A percentile compares a stretch with the other conserved stretches of the same genome.
Conservation (phyloP, 2,888 invertebrate species). For the Cheilosia pagana region DNA sequence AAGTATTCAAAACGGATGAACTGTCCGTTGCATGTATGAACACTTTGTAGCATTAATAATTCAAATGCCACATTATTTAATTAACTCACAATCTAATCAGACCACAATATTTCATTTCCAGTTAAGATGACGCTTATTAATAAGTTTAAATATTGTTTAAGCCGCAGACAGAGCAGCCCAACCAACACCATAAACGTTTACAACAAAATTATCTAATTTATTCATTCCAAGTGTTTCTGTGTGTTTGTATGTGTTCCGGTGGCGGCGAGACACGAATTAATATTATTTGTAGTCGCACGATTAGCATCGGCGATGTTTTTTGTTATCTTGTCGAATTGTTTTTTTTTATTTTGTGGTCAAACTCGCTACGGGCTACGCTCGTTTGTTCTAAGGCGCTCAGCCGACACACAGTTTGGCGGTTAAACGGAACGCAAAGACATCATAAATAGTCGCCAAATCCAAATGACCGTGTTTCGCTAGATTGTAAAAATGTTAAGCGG, state of each 20-base stretch:
- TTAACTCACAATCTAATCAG: constrained; percentile 32
- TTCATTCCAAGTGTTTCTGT: neutral
- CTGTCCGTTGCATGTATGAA: too few species aligned
- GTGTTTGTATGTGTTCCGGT: neutral
- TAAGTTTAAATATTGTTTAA: constrained; percentile 20
- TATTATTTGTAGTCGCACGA: constrained; percentile 56
- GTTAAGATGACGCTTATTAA: constrained; percentile 18
- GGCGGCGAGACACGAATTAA: constrained; percentile 1
- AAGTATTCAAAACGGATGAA: too few species aligned
- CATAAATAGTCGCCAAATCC: constrained; percentile 46
- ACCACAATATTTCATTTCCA: constrained; percentile 24
- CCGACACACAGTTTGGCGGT: constrained; percentile 41
- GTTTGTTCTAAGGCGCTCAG: constrained; percentile 31
- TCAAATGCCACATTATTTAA: neutral
- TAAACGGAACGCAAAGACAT: constrained; percentile 2
- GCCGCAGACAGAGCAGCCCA: constrained; percentile 4
- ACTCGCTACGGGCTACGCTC: constrained; percentile 10
- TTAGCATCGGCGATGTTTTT: constrained; percentile 53
- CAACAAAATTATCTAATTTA: constrained; percentile 41
- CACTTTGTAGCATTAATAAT: too few species aligned
- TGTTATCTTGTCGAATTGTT: constrained; percentile 52
- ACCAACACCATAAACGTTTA: constrained; percentile 33
- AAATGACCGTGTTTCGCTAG: constrained; percentile 47
- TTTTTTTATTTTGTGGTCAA: constrained; percentile 42
- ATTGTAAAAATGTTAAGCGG: constrained; percentile 51